Percentiles rank a stretch among this genome's conserved stretches.
These are phyloP conservation scores for Enteromius viviparus DNA, from an alignment of 2,797 vertebrate species.

Conservation along the genomic window DNA sequence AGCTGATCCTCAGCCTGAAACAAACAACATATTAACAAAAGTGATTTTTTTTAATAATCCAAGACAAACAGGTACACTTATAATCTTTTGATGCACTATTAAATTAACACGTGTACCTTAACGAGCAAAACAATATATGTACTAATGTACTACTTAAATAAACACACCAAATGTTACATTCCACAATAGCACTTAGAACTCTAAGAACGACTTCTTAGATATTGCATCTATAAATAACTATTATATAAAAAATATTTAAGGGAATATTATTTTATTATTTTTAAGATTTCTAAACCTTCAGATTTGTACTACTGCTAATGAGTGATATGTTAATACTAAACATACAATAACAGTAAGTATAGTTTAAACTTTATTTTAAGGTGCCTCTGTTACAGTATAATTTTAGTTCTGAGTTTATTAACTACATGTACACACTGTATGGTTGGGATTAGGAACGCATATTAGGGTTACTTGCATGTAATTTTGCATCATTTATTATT, in stretches of 20 bases:
- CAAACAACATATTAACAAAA: constrained; percentile 9
- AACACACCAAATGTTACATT: not conserved
- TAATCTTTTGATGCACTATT: not conserved
- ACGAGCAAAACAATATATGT: not conserved
- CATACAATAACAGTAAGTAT: too few relatives aligned
- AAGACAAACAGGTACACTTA: not conserved
- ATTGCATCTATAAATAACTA: not conserved
- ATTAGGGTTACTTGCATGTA: too few relatives aligned
- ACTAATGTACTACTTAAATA: too few relatives aligned
- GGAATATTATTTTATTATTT: not conserved
- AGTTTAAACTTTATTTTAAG: too few relatives aligned
- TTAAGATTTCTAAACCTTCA: not conserved
- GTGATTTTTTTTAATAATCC: not conserved
- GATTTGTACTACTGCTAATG: not conserved
- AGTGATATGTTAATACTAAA: not conserved
- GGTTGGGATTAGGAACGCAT: too few relatives aligned
- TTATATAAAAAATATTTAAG: not conserved
- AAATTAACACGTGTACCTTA: not conserved
- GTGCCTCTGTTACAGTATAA: too few relatives aligned
- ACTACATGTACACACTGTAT: too few relatives aligned
- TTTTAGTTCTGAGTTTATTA: too few relatives aligned
- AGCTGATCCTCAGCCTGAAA: constrained; percentile 96
- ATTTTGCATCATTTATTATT: too few relatives aligned
- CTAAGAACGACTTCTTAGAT: not conserved
- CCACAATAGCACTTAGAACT: not conserved